phyloP scores from a whole-genome alignment of 1,140 invertebrate species.

The Sesamia nonagrioides region DNA sequence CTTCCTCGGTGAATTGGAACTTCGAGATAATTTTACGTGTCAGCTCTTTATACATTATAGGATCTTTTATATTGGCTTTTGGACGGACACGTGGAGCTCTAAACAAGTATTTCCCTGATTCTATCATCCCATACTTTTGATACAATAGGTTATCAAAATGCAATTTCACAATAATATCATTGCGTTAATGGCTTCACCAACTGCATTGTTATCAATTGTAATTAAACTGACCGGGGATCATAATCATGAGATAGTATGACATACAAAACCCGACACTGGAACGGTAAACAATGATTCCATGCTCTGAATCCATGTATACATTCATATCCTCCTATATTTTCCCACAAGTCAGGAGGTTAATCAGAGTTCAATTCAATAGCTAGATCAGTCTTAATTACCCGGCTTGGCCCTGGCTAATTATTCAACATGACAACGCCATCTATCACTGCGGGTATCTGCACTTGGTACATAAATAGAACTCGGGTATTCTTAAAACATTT shows the following conservation, averaged over 20 bases:
- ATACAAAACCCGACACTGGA: conserved; percentile 10
- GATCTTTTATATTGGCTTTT: not conserved
- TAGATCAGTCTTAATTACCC: conserved; percentile 20
- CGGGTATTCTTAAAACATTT: conserved; percentile 5
- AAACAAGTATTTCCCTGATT: not conserved
- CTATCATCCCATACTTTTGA: not conserved
- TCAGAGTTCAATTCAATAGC: conserved; percentile 12
- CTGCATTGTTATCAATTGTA: conserved; percentile 27
- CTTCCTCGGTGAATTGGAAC: not conserved
- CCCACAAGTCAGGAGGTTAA: conserved; percentile 21
- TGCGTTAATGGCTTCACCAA: not conserved
- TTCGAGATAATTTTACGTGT: not conserved
- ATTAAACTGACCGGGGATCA: conserved; percentile 30
- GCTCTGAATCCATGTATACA: not conserved
- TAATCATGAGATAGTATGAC: conserved; percentile 2
- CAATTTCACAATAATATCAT: conserved; percentile 27
- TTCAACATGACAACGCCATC: conserved; percentile 17
- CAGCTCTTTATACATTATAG: not conserved
- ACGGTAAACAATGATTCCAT: conserved; percentile 16
- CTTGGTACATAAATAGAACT: not conserved
- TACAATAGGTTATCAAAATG: not conserved
- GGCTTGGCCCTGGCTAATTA: conserved; percentile 1
- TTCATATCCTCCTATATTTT: conserved; percentile 9
- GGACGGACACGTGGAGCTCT: not conserved
- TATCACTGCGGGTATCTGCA: conserved; percentile 11